A percentile compares a stretch with the other conserved stretches of the same genome.
Conservation (phyloP, 2,113 vertebrate species). For the Caranx melampygus region DNA sequence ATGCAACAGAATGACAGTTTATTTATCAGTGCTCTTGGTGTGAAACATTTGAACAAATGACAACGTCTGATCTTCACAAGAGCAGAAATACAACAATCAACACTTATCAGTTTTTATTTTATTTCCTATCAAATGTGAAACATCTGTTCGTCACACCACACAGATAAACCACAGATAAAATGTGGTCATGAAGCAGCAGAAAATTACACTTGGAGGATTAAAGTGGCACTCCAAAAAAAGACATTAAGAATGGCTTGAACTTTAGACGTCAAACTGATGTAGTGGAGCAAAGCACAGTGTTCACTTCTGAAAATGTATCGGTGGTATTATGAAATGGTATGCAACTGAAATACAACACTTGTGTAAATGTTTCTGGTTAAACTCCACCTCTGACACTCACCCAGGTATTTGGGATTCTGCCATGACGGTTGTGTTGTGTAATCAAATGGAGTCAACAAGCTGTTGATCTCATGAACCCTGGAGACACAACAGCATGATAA, state of each 20-base stretch:
- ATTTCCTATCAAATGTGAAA: neutral
- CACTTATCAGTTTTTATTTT: neutral
- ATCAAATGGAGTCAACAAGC: constrained; percentile 85
- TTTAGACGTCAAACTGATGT: too few species aligned
- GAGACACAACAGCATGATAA: neutral
- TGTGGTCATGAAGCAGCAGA: too few species aligned
- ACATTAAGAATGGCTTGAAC: too few species aligned
- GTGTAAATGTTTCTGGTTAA: neutral
- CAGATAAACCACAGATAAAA: neutral
- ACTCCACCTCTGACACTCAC: constrained; percentile 58
- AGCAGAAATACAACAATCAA: neutral
- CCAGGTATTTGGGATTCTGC: constrained; percentile 84
- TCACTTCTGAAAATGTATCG: neutral
- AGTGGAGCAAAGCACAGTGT: too few species aligned
- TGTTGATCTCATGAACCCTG: constrained; percentile 85
- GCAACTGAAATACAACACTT: neutral
- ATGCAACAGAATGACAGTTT: neutral
- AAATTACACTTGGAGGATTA: too few species aligned
- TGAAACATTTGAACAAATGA: too few species aligned
- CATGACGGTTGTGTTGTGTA: constrained; percentile 85
- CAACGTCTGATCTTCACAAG: neutral
- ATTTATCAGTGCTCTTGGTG: neutral
- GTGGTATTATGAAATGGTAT: neutral
- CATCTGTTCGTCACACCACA: too few species aligned
- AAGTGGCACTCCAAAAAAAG: too few species aligned